These are phyloP conservation scores for Brotula barbata DNA, from an alignment of 2,797 vertebrate species.

Conservation along the genomic window DNA sequence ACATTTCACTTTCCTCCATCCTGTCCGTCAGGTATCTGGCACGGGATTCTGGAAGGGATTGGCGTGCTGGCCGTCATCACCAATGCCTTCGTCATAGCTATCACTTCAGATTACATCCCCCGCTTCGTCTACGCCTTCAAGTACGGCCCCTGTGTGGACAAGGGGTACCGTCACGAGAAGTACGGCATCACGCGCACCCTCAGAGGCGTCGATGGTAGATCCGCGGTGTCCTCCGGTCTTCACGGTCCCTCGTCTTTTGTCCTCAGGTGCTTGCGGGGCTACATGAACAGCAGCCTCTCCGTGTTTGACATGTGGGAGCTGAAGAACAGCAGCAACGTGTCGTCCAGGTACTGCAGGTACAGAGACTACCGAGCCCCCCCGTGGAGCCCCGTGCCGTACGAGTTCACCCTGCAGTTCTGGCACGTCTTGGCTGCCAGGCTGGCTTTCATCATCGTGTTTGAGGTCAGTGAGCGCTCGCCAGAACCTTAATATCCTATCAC, in stretches of 20 bases:
- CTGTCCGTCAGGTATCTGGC: conserved; percentile 90
- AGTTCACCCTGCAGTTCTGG: conserved; percentile 99
- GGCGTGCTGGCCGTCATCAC: conserved; percentile 98
- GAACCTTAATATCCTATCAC: no score
- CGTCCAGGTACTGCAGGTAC: conserved; percentile 89
- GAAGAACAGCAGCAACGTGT: conserved; percentile 76
- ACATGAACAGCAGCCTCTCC: conserved; percentile 96
- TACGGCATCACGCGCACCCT: conserved; percentile 47
- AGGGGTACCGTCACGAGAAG: conserved; percentile 87
- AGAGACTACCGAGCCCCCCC: conserved; percentile 95
- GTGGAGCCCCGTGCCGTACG: conserved; percentile 89
- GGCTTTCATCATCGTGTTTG: conserved; percentile 98
- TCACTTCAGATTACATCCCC: conserved; percentile 98
- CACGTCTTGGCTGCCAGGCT: conserved; percentile 94
- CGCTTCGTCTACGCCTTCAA: conserved; percentile 98
- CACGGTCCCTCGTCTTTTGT: not conserved
- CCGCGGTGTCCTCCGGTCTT: no score
- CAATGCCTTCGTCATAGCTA: conserved; percentile 98
- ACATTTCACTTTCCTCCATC: conserved; percentile 21
- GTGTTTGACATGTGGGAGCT: conserved; percentile 90
- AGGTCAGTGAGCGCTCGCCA: conserved; percentile 80
- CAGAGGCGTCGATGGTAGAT: no score
- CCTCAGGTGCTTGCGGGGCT: conserved; percentile 91
- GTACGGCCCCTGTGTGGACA: conserved; percentile 93
- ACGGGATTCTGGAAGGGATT: conserved; percentile 96